phyloP scores from a whole-genome alignment of 2,888 invertebrate species.

The Horisme vitalbata region DNA sequence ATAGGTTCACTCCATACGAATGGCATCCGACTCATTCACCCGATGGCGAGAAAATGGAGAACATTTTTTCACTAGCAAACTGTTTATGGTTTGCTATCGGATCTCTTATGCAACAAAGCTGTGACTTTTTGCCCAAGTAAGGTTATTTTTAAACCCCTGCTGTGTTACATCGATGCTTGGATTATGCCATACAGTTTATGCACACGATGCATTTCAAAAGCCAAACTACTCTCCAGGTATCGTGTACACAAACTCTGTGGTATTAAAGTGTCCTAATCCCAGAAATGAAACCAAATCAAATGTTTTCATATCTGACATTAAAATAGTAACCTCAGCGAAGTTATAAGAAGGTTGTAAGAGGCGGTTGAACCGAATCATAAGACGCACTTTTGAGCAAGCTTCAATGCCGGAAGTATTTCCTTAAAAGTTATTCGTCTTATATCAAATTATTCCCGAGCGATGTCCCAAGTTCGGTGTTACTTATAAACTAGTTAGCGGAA shows the following conservation, averaged over 20 bases:
- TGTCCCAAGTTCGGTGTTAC: conserved; percentile 22
- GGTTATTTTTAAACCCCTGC: conserved; percentile 54
- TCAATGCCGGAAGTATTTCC: conserved; percentile 34
- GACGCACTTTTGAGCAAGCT: conserved; percentile 42
- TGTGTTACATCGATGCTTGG: conserved; percentile 21
- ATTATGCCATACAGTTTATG: conserved; percentile 2
- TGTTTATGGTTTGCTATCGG: conserved; percentile 99
- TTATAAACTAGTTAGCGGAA: conserved; percentile 31
- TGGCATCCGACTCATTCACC: conserved; percentile 96
- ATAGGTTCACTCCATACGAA: conserved; percentile 97
- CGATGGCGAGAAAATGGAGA: conserved; percentile 93
- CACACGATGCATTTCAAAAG: neutral
- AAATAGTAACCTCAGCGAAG: conserved; percentile 78
- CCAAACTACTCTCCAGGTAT: neutral
- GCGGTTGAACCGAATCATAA: conserved; percentile 45
- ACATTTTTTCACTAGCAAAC: conserved; percentile 95
- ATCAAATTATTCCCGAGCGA: conserved; percentile 32
- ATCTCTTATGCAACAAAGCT: conserved; percentile 97
- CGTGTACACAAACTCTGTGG: conserved; percentile 2
- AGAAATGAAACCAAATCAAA: conserved; percentile 21
- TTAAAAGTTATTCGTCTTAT: conserved; percentile 29
- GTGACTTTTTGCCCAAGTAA: conserved; percentile 97
- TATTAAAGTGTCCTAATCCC: conserved; percentile 9
- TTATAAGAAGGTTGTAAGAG: conserved; percentile 53
- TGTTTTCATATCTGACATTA: conserved; percentile 45